Evolutionary conservation across 2,113 vertebrate species (phyloP).

Genomic region (Podiceps cristatus): DNA sequence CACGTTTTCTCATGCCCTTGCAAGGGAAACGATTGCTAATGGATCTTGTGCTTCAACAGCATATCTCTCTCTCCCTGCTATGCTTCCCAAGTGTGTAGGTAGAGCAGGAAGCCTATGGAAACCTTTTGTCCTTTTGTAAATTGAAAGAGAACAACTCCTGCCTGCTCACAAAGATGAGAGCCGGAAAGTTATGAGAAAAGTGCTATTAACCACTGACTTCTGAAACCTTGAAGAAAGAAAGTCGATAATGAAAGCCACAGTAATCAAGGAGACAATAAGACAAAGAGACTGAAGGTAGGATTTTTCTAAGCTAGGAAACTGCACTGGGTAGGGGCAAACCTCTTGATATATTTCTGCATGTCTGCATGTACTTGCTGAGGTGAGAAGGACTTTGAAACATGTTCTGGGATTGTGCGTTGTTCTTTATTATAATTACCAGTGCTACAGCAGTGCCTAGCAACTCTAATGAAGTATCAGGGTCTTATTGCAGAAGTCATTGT

Average conservation of each 20-base stretch:
- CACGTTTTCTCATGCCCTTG: neutral
- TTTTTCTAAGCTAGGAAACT: neutral
- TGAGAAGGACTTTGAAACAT: neutral
- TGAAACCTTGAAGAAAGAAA: neutral
- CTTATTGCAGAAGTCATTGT: neutral
- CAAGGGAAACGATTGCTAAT: neutral
- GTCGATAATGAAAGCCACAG: neutral
- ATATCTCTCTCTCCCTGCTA: neutral
- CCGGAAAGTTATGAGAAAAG: neutral
- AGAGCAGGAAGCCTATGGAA: neutral
- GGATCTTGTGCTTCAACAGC: neutral
- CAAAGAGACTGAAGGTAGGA: neutral
- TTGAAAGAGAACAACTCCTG: neutral
- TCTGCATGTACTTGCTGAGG: neutral
- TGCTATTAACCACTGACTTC: neutral
- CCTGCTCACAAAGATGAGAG: neutral
- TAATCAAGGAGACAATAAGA: neutral
- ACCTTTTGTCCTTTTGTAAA: slow-evolving; percentile 28
- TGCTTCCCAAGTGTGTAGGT: neutral
- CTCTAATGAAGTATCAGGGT: neutral
- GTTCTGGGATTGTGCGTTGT: neutral
- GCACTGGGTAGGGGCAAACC: neutral
- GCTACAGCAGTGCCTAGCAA: slow-evolving; percentile 10
- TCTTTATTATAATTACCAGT: neutral
- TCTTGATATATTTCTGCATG: neutral